Evolutionary conservation across 2,113 vertebrate genomes (phyloP).

Genomic region (Entelurus aequoreus): DNA sequence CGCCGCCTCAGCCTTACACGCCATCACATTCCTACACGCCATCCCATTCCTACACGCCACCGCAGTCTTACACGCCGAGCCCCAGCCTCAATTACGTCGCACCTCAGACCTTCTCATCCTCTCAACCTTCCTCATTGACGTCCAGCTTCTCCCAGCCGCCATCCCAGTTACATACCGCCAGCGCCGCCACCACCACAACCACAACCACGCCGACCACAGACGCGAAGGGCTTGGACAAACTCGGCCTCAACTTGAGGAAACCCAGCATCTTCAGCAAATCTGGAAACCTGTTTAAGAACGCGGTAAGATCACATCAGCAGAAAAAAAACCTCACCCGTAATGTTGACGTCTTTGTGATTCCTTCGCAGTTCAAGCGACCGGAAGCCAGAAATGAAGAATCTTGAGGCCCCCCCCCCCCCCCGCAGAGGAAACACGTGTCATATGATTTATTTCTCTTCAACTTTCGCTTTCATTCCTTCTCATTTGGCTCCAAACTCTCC

Average conservation of each 20-base stretch:
- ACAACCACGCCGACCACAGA: background rate
- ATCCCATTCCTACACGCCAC: too few relatives aligned
- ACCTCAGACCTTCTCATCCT: constrained; percentile 13
- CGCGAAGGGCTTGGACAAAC: background rate
- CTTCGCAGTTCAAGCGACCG: constrained; percentile 60
- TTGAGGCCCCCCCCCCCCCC: constrained; percentile 17
- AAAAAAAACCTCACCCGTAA: background rate
- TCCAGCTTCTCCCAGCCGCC: constrained; percentile 6
- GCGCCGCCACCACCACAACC: too few relatives aligned
- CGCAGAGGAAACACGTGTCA: background rate
- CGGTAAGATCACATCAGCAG: constrained; percentile 39
- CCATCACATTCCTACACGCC: background rate
- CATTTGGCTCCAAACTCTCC: background rate
- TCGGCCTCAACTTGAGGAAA: constrained; percentile 33
- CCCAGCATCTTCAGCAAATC: constrained; percentile 67
- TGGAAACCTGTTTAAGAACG: constrained; percentile 62
- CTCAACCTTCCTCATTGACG: background rate
- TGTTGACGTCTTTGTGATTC: constrained; percentile 2
- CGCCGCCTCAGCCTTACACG: background rate
- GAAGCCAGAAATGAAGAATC: constrained; percentile 58
- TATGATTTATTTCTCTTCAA: too few relatives aligned
- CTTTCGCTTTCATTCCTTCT: background rate
- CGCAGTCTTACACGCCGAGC: background rate
- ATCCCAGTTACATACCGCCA: background rate
- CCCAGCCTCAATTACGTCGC: constrained; percentile 14